phyloP scores from a whole-genome alignment of 2,113 vertebrate species.

The Myiozetetes cayanensis region DNA sequence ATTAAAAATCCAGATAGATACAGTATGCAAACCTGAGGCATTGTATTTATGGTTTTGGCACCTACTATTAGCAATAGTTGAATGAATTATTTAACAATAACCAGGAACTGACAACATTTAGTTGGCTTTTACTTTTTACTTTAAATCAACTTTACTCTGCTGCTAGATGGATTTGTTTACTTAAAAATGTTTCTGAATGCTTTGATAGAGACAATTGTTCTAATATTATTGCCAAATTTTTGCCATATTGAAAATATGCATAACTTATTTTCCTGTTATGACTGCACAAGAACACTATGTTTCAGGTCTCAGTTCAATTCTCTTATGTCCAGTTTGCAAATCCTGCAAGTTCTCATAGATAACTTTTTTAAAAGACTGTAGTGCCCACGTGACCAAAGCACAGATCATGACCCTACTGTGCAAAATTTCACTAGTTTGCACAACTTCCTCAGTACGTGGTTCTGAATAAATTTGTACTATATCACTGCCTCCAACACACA shows the following conservation, averaged over 20 bases:
- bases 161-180: conserved; percentile 63
- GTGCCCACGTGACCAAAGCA: not conserved
- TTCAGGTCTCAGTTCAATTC: not conserved
- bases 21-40: not conserved
- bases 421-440: conserved; percentile 29
- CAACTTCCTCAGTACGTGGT: not conserved
- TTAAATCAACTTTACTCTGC: conserved; percentile 52
- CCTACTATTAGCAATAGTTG: not conserved
- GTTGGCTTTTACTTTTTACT: conserved; percentile 51
- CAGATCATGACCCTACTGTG: not conserved
- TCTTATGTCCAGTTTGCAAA: not conserved
- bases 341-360: not conserved
- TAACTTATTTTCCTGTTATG: conserved; percentile 55
- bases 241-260: conserved; percentile 62
- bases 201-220: conserved; percentile 60
- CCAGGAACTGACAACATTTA: conserved; percentile 40
- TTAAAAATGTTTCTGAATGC: conserved; percentile 62
- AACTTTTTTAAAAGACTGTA: not conserved
- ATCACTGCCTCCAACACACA: not conserved
- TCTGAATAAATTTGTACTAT: conserved; percentile 11
- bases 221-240: conserved; percentile 59
- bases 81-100: conserved; percentile 66
- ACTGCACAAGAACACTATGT: conserved; percentile 45
- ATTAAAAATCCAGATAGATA: not conserved
- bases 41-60: not conserved